A percentile compares a stretch with the other conserved stretches of the same genome.
Evolutionary conservation across 1,140 invertebrate genomes (phyloP).

Genomic region (Pseudomyrmex sp.): DNA sequence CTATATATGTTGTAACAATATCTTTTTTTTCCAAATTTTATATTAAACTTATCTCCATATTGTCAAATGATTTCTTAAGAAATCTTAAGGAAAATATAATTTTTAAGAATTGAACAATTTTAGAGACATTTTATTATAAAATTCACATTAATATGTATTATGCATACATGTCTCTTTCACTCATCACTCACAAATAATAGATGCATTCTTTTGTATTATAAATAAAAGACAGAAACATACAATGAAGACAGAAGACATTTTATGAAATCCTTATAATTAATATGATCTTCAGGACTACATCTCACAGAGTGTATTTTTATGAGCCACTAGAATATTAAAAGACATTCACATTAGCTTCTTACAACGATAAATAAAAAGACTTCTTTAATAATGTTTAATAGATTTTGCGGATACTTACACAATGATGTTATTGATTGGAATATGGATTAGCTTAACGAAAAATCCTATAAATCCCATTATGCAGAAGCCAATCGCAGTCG

Average conservation of each 20-base stretch:
- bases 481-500: slow-evolving; percentile 99
- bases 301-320: slow-evolving; percentile 68
- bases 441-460: slow-evolving; percentile 99
- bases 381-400: no score
- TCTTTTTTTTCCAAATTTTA: slow-evolving; percentile 16
- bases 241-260: slow-evolving; percentile 35
- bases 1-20: background rate
- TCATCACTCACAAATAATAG: slow-evolving; percentile 70
- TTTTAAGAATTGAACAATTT: slow-evolving; percentile 14
- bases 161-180: slow-evolving; percentile 70
- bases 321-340: slow-evolving; percentile 77
- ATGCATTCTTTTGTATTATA: slow-evolving; percentile 73
- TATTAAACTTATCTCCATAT: background rate
- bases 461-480: slow-evolving; percentile 99
- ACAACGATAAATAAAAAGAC: background rate
- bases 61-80: background rate
- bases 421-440: slow-evolving; percentile 99
- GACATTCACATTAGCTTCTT: slow-evolving; percentile 10
- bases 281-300: slow-evolving; percentile 18
- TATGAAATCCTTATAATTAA: slow-evolving; percentile 72
- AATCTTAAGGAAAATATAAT: background rate
- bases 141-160: slow-evolving; percentile 68
- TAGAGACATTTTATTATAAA: slow-evolving; percentile 79
- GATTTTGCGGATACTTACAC: slow-evolving; percentile 88
- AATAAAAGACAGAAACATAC: slow-evolving; percentile 70